These are phyloP conservation scores for Stigmatopora argus DNA, from an alignment of 2,113 vertebrate genomes.

Conservation along the genomic window DNA sequence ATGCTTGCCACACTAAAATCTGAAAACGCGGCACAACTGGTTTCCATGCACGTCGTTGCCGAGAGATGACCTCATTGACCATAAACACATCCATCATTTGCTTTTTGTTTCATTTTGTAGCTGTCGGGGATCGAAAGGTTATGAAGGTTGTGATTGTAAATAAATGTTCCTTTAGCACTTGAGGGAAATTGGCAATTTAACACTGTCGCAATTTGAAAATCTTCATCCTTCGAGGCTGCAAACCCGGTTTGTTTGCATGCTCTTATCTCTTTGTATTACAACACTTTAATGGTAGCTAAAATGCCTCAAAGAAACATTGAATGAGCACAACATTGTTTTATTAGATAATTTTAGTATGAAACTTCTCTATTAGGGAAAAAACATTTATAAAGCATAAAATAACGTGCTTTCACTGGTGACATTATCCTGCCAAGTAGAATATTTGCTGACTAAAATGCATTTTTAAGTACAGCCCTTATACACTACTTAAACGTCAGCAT, in stretches of 20 bases:
- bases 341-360: not conserved
- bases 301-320: not conserved
- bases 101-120: conserved; percentile 6
- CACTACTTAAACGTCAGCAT: not conserved
- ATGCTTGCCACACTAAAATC: not conserved
- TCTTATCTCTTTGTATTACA: conserved; percentile 1
- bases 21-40: not conserved
- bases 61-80: not conserved
- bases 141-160: conserved; percentile 4
- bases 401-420: not conserved
- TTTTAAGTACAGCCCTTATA: not conserved
- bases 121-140: not conserved
- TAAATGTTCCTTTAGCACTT: conserved; percentile 7
- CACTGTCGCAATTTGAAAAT: not conserved
- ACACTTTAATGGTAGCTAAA: not conserved
- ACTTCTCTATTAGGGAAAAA: not conserved
- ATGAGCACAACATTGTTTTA: not conserved
- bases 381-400: not conserved
- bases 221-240: not conserved
- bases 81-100: not conserved
- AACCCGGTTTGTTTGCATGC: conserved; percentile 6
- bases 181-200: conserved; percentile 16
- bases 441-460: not conserved
- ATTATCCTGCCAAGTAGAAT: not conserved
- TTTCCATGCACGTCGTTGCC: not conserved